A percentile compares a stretch with the other conserved stretches of the same genome.
Evolutionary conservation across 2,888 invertebrate genomes (phyloP).

Genomic region (Parapristionchus giblindavisi): DNA sequence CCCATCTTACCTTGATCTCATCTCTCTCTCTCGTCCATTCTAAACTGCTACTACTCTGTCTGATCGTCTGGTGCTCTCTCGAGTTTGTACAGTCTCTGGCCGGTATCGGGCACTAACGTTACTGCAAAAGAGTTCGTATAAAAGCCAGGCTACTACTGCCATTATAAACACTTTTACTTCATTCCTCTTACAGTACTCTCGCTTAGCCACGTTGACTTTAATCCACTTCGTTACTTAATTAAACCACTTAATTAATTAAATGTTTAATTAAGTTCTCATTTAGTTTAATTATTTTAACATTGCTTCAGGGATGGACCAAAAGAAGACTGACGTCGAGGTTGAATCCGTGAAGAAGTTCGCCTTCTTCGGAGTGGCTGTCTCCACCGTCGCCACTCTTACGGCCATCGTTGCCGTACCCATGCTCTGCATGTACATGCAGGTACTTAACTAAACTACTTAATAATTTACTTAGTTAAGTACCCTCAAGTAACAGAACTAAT

Average conservation of each 20-base stretch:
- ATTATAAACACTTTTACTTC: constrained; percentile 16
- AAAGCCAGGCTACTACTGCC: constrained; percentile 1
- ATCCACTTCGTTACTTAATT: constrained; percentile 3
- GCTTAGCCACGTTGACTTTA: background rate
- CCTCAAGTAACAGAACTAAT: background rate
- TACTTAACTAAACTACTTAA: background rate
- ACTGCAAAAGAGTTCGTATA: constrained; percentile 7
- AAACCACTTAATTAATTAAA: too few species aligned
- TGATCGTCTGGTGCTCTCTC: background rate
- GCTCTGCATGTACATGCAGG: constrained; percentile 67
- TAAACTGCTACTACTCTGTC: background rate
- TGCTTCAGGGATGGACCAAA: background rate
- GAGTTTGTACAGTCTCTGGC: background rate
- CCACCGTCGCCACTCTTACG: constrained; percentile 64
- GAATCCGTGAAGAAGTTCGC: constrained; percentile 45
- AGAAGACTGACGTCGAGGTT: constrained; percentile 30
- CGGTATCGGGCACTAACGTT: constrained; percentile 18
- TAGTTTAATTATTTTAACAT: background rate
- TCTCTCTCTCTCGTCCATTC: too few species aligned
- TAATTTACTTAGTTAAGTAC: background rate
- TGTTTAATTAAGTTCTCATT: too few species aligned
- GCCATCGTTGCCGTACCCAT: constrained; percentile 66
- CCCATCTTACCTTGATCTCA: background rate
- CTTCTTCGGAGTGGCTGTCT: constrained; percentile 56
- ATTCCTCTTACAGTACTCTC: constrained; percentile 9